Conservation (phyloP, 2,888 invertebrate species). For the Leucophora obtusa region DNA sequence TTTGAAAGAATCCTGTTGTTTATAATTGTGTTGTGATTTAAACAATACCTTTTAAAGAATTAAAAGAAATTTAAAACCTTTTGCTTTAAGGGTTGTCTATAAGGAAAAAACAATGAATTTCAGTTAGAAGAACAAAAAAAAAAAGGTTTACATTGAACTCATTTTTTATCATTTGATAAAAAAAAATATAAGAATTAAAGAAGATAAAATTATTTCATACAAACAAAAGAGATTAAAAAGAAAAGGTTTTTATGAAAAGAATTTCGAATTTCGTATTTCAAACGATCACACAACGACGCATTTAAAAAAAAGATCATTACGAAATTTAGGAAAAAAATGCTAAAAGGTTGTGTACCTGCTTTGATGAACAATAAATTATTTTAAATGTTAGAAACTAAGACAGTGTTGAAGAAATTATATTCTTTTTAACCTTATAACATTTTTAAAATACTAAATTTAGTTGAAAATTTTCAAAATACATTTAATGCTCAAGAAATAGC, state of each 20-base stretch:
- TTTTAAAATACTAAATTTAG: slow-evolving; percentile 56
- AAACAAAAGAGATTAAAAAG: slow-evolving; percentile 62
- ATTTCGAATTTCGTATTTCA: slow-evolving; percentile 32
- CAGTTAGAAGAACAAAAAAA: slow-evolving; percentile 20
- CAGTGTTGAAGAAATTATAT: slow-evolving; percentile 48
- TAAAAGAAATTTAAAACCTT: slow-evolving; percentile 63
- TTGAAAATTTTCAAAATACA: neutral
- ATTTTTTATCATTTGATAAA: slow-evolving; percentile 63
- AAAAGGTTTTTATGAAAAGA: slow-evolving; percentile 46
- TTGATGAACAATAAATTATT: slow-evolving; percentile 59
- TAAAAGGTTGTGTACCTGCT: slow-evolving; percentile 63
- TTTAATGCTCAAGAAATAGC: neutral
- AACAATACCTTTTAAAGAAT: slow-evolving; percentile 52
- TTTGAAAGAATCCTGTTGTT: slow-evolving; percentile 57
- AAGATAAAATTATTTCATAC: slow-evolving; percentile 58
- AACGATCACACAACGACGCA: slow-evolving; percentile 55
- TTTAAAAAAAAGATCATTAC: slow-evolving; percentile 52
- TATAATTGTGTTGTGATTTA: slow-evolving; percentile 59
- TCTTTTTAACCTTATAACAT: slow-evolving; percentile 58
- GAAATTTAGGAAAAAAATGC: slow-evolving; percentile 42
- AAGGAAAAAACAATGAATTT: slow-evolving; percentile 48
- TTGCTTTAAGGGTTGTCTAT: slow-evolving; percentile 59
- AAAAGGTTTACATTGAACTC: slow-evolving; percentile 55
- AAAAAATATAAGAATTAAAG: slow-evolving; percentile 18
- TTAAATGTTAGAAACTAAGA: slow-evolving; percentile 33